Conservation (phyloP, 2,888 invertebrate genomes). For the Pollenia griseotomentosa region DNA sequence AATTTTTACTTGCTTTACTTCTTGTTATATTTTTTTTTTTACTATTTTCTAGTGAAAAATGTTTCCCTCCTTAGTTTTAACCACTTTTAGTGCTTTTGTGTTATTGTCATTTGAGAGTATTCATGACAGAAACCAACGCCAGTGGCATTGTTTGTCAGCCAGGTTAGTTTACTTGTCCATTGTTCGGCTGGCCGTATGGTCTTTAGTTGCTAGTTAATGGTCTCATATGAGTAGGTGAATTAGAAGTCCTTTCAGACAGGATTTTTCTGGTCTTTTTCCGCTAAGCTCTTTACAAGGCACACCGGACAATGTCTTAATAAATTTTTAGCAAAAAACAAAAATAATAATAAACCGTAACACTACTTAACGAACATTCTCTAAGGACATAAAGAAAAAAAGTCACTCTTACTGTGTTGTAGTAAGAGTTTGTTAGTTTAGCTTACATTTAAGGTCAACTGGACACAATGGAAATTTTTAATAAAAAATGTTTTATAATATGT, state of each 20-base stretch:
- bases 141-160: conserved; percentile 18
- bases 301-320: conserved; percentile 13
- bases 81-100: conserved; percentile 12
- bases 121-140: conserved; percentile 25
- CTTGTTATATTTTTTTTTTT: not conserved
- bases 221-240: not conserved
- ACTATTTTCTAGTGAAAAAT: conserved; percentile 9
- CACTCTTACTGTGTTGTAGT: too few species aligned
- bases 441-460: not conserved
- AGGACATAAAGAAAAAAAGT: too few species aligned
- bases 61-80: not conserved
- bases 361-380: too few species aligned
- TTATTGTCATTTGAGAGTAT: conserved; percentile 16
- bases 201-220: conserved; percentile 23
- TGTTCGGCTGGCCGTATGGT: not conserved
- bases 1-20: conserved; percentile 1
- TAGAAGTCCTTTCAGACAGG: not conserved
- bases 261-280: conserved; percentile 26
- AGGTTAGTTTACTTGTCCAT: conserved; percentile 21
- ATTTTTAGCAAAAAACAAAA: not conserved
- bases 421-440: not conserved
- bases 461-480: not conserved
- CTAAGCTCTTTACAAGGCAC: conserved; percentile 32
- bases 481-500: too few species aligned
- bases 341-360: not conserved